Evolutionary conservation across 2,797 vertebrate species (phyloP), one percentile per base, ranked within the genome.

Genomic region (Hoplostethus atlanticus): DNA sequence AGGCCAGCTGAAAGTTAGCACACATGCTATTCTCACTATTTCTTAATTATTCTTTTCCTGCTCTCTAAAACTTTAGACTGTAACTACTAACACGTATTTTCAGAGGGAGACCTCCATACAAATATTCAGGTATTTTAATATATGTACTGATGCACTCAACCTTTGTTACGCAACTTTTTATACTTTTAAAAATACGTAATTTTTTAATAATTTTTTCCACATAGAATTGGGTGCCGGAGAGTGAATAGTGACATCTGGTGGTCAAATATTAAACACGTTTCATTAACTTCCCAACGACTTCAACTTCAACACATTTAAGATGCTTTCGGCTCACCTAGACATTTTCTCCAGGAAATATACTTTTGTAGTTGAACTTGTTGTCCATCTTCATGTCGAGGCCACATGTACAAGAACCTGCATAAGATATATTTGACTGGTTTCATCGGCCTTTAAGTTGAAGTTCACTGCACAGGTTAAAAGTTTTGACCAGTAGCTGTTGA

Each of bases 181-280:
- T 55, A n/a, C 11, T 50, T 76, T 73, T 31, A 28, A 59, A 60
- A 44, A 67, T 73, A 60, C 75, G 55, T 28, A 68, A 67, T 25
- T 46, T 78, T 77, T 28, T 28, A 15, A 15, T 46, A 57, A 13
- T 13, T 44, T 73, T 66, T 2, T 9, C 40, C 57, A 11, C 17
- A 3, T 31, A 44, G 46, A 48, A 51, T 0, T 30, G n/a, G 60
- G 30, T 11, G 6, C 11, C 11, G 10, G 1, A 15, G 3, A 59
- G 85, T 50, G 87, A 84, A 12, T 2, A 59, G 85, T 50, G 87
- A 84, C 84, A 84, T 63, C 83, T 87, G 65, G 50, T 71, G 84
- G 79, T 52, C 68, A 36, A 36, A 28, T 28, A 28, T 28, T 28
- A 28, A 28, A 28, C 3, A 28, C 28, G 8, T 57, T 68, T 71